A percentile compares a stretch with the other conserved stretches of the same genome.
Conservation (phyloP, 1,140 invertebrate species). For the Pseudomyrmex concolor region DNA sequence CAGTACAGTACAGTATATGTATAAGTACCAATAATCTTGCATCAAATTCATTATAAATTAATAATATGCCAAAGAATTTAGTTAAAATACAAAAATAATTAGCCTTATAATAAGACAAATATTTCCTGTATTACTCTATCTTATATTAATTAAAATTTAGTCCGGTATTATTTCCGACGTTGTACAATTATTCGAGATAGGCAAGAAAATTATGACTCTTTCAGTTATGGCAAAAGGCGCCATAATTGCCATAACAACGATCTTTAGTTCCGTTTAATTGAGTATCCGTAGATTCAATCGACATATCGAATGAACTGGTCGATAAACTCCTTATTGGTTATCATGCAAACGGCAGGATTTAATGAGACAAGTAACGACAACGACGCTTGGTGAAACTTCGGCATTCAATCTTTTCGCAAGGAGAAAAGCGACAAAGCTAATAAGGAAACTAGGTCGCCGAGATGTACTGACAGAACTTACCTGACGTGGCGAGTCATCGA, state of each 20-base stretch:
- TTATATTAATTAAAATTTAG: slow-evolving; percentile 21
- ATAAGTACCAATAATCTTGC: not conserved
- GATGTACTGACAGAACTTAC: slow-evolving; percentile 57
- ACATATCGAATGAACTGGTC: not conserved
- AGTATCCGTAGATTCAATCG: slow-evolving; percentile 18
- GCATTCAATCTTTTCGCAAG: slow-evolving; percentile 49
- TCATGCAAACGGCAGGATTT: slow-evolving; percentile 45
- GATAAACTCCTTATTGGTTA: slow-evolving; percentile 24
- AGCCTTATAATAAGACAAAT: not conserved
- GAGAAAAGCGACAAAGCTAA: slow-evolving; percentile 66
- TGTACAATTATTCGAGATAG: not conserved
- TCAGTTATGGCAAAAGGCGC: slow-evolving; percentile 8
- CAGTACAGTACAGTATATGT: too few species aligned
- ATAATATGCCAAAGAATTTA: not conserved
- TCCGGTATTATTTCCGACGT: not conserved
- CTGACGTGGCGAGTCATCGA: slow-evolving; percentile 36
- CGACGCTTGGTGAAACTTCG: slow-evolving; percentile 59
- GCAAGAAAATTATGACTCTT: slow-evolving; percentile 24
- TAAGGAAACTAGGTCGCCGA: slow-evolving; percentile 75
- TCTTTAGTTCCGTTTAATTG: slow-evolving; percentile 53
- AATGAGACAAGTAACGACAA: slow-evolving; percentile 30
- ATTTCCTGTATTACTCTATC: not conserved
- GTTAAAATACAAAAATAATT: not conserved
- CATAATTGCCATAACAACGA: not conserved
- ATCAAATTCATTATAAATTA: not conserved